Evolutionary conservation across 2,888 invertebrate genomes (phyloP).

Genomic region (Cataglyphis rosenhaueri): DNA sequence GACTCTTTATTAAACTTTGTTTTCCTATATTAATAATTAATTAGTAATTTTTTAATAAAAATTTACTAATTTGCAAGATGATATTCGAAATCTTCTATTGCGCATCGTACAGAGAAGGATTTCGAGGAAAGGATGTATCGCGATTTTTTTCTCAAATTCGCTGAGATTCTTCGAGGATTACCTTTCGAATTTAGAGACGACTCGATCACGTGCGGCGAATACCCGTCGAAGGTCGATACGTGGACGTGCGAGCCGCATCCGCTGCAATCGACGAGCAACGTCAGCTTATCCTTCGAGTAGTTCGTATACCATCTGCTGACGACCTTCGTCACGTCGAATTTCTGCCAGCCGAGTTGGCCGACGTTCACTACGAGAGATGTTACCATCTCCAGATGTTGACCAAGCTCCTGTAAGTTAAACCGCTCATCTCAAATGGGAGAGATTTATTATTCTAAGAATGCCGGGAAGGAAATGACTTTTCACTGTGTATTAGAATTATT

Average conservation of each 20-base stretch:
- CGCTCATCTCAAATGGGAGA: background rate
- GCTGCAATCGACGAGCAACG: constrained; percentile 93
- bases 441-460: constrained; percentile 2
- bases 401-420: constrained; percentile 79
- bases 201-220: constrained; percentile 82
- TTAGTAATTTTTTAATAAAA: background rate
- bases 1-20: background rate
- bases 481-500: background rate
- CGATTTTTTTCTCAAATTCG: background rate
- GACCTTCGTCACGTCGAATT: constrained; percentile 92
- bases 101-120: background rate
- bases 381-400: constrained; percentile 83
- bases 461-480: background rate
- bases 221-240: constrained; percentile 86
- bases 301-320: constrained; percentile 91
- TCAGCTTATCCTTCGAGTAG: constrained; percentile 87
- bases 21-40: background rate
- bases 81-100: background rate
- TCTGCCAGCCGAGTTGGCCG: constrained; percentile 93
- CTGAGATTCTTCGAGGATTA: constrained; percentile 56
- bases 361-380: constrained; percentile 87
- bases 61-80: background rate
- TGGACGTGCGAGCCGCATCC: constrained; percentile 92
- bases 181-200: constrained; percentile 83
- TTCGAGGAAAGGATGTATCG: background rate